Evolutionary conservation across 2,113 vertebrate species (phyloP), one percentile per base, ranked within the genome.

Genomic region (Lampris incognitus): DNA sequence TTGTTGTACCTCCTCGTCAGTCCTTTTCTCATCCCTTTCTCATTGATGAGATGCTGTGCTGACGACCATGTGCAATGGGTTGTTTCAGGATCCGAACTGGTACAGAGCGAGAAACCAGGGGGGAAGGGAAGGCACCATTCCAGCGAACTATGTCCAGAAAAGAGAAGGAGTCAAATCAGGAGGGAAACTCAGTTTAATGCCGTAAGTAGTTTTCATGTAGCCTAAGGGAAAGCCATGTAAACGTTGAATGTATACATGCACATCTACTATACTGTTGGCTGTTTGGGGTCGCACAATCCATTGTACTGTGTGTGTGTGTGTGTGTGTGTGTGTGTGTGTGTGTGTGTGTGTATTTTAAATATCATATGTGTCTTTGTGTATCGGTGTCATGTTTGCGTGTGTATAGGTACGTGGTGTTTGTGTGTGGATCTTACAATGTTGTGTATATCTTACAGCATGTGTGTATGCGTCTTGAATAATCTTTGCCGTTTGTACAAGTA

Each of bases 61-160:
- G 40, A 60, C 1, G 9, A 9, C 58, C 7, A 10, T 60, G 0
- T 44, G 0, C 58, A 2, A 66, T 72, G 13, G 11, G 1, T 1
- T 36, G 3, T 86, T 88, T 41, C 84, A 99, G 98, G 98, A 99
- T 85, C 97, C 97, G 66, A 99, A 99, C 87, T 99, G 98, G 98
- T 99, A 99, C 96, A 97, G 96, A 94, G 98, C 98, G 1, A 98
- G 95, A 81, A 99, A 98, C 93, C 95, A 96, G 5, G 95, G 94
- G 82, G 98, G 98, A 83, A 94, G 94, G 69, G 97, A 98, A 76
- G 98, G 98, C 9, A 98, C 97, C 91, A 99, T 99, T 75, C 98
- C 98, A 0, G 97, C 98, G 42, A 99, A 99, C 94, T 99, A 99
- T 3, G 98, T 99, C 60, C 98, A 99, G 94, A 99, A 98, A 85